Evolutionary conservation across 2,797 vertebrate genomes (phyloP), one percentile per base, ranked within the genome.

Genomic region (Sarcoramphus papa): DNA sequence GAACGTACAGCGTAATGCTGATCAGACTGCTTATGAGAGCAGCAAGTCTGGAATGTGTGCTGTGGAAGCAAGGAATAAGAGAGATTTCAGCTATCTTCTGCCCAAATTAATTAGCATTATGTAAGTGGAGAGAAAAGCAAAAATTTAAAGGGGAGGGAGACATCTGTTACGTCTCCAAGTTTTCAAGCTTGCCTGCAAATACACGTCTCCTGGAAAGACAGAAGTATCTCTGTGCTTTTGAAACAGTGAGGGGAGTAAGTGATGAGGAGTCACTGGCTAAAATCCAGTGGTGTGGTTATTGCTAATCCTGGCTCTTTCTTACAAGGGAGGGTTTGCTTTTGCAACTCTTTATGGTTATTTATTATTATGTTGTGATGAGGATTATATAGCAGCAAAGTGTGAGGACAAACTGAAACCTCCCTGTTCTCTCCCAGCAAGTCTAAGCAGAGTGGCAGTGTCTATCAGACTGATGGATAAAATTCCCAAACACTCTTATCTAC

Each of bases 91-190:
- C 85, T 91, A 24, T 62, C 73, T 94, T 78, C 91, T 81, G 86
- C 91, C 91, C 92, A 97, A 90, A 95, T 95, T 95, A 97, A 96
- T 97, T 94, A 96, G 80, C 86, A 84, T 95, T 95, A 94, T 96
- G 93, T 91, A 95, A 96, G 92, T 12, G 57, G 68, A 92, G 91
- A 88, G 77, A 86, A 89, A 90, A 94, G 81, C 84, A 90, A 75
- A 87, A 87, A 91, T 57, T 64, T 65, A 72, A 95, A 94, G 76
- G 69, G 69, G 93, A 80, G 81, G 85, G 87, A 95, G 91, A 96
- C 92, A 97, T 96, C 96, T 97, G 96, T 91, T 94, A 68, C n/a
- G 72, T 84, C 78, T 94, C 79, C 0, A 31, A 65, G 81, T 85
- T 92, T 92, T 87, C 76, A 75, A 64, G 91, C 75, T 64, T 92